phyloP scores from a whole-genome alignment of 2,113 vertebrate species.

The Ardeotis arabs region DNA sequence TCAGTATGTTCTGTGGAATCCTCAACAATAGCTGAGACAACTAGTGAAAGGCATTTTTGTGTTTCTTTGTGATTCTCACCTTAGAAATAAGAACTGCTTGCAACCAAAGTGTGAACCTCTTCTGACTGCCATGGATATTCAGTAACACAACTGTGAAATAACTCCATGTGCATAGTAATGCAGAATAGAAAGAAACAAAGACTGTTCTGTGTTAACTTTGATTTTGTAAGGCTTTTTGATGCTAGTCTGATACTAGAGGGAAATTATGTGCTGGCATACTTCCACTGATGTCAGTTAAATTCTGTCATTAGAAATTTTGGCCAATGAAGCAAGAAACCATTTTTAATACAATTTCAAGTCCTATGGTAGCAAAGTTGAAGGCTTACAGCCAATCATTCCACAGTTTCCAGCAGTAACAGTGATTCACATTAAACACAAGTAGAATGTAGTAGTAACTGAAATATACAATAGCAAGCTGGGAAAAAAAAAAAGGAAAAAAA shows the following conservation, averaged over 20 bases:
- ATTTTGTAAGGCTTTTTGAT: not conserved
- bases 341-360: not conserved
- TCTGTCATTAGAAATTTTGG: not conserved
- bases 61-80: not conserved
- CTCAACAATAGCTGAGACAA: not conserved
- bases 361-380: not conserved
- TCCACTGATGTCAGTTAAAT: not conserved
- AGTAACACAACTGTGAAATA: not conserved
- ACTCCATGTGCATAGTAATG: not conserved
- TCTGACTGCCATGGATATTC: not conserved
- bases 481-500: accelerated
- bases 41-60: not conserved
- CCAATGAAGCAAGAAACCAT: not conserved
- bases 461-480: not conserved
- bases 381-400: not conserved
- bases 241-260: not conserved
- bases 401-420: not conserved
- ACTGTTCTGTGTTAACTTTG: not conserved
- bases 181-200: not conserved
- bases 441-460: not conserved
- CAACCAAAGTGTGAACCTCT: not conserved
- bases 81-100: not conserved
- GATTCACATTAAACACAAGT: not conserved
- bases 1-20: not conserved
- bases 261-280: not conserved